Evolutionary conservation across 2,113 vertebrate species (phyloP), one percentile per base, ranked within the genome.

Genomic region (Peromyscus leucopus): DNA sequence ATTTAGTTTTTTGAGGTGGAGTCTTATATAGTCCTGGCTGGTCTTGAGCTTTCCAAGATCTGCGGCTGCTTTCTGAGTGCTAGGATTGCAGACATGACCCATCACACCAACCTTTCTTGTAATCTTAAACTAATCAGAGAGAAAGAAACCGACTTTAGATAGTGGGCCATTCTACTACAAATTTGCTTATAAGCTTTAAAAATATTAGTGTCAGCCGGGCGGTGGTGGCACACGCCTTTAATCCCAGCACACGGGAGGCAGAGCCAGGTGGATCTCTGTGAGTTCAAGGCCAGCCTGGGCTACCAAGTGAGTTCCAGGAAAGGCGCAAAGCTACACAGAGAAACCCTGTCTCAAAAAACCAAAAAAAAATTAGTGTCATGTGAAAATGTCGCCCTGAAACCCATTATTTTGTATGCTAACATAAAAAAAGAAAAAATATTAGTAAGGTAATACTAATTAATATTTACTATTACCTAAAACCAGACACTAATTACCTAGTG

Each of bases 141-240:
- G 28, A 74, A 95, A 89, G 1, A 57, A 33, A 15, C 33, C 2
- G 71, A 78, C 48, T 91, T 28, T 26, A 86, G 78, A 61, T 22
- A 55, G 55, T 59, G 59, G 48, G 15, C 19, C 46, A 61, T 83
- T 65, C 26, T 90, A 59, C 4, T 59, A 76, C 10, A 22, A 86
- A 51, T 4, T 67, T 63, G 65, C 78, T 91, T 72, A 9, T 67
- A 83, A 80, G 74, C 69, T 96, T 94, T 78, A 71, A 63, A 94
- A 93, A 59, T 67, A 91, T 89, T 39, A 93, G 48, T 69, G 10
- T 33, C n/a, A 33, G 42, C 42, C 42, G 42, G 42, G 42, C 42
- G 42, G 42, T 42, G 42, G 42, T 42, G 42, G 42, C 42, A 3
- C 42, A 42, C 42, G 42, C 42, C 42, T 42, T 42, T 42, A 42